Evolutionary conservation across 1,140 invertebrate genomes (phyloP), one percentile per base, ranked within the genome.

Genomic region (Pseudomyrmex cubaensis): DNA sequence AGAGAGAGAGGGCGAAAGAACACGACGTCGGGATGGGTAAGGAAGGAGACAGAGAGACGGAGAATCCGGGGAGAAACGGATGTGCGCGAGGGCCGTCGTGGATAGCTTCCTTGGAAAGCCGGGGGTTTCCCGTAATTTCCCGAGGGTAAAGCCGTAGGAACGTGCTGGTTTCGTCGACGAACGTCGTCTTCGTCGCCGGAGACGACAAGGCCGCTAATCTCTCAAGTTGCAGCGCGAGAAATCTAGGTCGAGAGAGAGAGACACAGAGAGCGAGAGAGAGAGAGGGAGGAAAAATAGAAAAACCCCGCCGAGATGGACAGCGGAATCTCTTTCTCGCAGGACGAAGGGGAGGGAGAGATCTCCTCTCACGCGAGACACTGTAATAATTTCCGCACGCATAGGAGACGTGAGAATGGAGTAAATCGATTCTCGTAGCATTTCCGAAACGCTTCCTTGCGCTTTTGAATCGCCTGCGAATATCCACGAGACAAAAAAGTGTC

Each of bases 101-200:
- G 70, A 82, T 87, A 82, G 87, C 73, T 87, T 85, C 74, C 82
- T 84, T 46, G 67, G 77, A 85, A 85, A 69, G 76, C 83, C n/a
- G 48, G 75, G 35, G 82, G 82, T 78, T 87, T 84, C 85, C 84
- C 84, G 90, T 91, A 91, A 91, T 91, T 91, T 91, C 91, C 91
- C 91, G 91, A 87, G 91, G 91, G 91, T 87, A 85, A 91, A 91
- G 85, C 83, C 69, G 25, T 80, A 85, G 84, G 64, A 89, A 90
- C 89, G 90, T 89, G 89, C 88, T 25, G 70, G 66, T 86, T 73
- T 85, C 78, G 83, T 87, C 83, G 69, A 61, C 67, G 25, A 72
- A 62, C 63, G 70, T 64, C 64, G 78, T 52, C 78, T 61, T 76
- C 77, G 70, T 62, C 89, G 74, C 25, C 72, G 57, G 66, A 80